Base-by-base conservation (phyloP, 1,140 invertebrate species). In the Micrasema minimum region DNA sequence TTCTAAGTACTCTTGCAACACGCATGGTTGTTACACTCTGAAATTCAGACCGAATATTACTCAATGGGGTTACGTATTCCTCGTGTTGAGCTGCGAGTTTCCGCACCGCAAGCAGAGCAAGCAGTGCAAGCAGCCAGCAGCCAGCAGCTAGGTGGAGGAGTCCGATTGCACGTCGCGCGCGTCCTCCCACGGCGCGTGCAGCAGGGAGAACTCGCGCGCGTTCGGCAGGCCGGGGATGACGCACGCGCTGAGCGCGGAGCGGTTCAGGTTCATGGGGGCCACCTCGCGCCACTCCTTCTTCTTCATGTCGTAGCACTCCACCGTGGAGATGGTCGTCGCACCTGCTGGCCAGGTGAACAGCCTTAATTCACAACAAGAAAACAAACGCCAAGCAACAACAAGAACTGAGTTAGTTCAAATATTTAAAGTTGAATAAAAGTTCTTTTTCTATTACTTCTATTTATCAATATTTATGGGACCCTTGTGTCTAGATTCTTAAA, bases 221-320 rank as follows among this genome's bases (percentile, higher is more conserved):
- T 68, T 59, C 38, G 37, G 48, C 20, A 96, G 80, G 0, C 90
- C 91, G 76, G 87, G 88, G 11, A 96, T 89, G 1, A 96, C 93
- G 77, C 93, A 95, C 0, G 94, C 93, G 0, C 93, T 93, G 7
- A 96, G 78, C 1, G 93, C 95, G 0, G 93, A 96, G n/a, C 93
- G 87, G 67, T 90, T 93, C 43, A 94, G 88, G 72, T 93, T 94
- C 91, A 96, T 94, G 70, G 93, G 10, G 4, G 41, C 20, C 31
- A 41, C 23, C 31, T 22, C 6, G 18, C 18, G 9, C 68, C 68
- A 70, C 14, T 31, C 12, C 14, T 31, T 41, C 20, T 62, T 51
- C 2, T 14, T 11, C 5, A 1, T 20, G 76, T 95, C 93, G 78
- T 94, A 97, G 78, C 94, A 96, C 80, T 97, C 96, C 1, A 96